Base-by-base conservation (phyloP, 2,797 vertebrate genomes). In the Coranthus polyacanthus region DNA sequence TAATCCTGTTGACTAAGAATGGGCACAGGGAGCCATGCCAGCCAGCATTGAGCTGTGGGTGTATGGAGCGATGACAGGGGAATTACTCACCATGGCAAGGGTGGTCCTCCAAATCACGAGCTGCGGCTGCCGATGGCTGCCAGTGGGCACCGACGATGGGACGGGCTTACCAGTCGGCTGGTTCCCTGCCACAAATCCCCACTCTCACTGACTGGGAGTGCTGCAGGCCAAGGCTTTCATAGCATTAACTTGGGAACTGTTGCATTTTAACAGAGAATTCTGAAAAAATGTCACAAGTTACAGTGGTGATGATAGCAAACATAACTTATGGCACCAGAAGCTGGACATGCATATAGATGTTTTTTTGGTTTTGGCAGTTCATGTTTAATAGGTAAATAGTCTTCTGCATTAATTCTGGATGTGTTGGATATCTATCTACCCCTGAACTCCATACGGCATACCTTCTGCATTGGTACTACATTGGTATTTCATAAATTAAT, bases 1-100 rank as follows among this genome's bases (percentile, higher is more conserved):
- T 94, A 94, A 95, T 94, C 93, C 93, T 93, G 92, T 94, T 93
- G 91, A 92, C 86, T 92, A 90, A 93, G 92, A 94, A 94, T 92
- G 92, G 90, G 89, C 77, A 89, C 57, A 72, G 89, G 90, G 91
- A 94, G 83, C 84, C 71, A 70, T 93, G 92, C 93, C 94, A 94
- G 87, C 66, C 83, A 75, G 81, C 85, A 55, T 37, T 74, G 89
- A 85, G 90, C 89, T 80, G 68, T 81, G 81, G 82, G 81, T 87
- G 75, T 84, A 75, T 81, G 76, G 85, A 83, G 81, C 75, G 36
- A 79, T 79, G 79, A 82, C 73, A 71, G 84, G 89, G 89, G 90
- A 92, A 93, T 92, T 92, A 90, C 84, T 88, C 81, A 79, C 79
- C 68, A 83, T 86, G 84, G 83, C 82, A 85, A 78, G 88, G 88